Percentiles rank a stretch among this genome's conserved stretches.
Evolutionary conservation across 2,888 invertebrate species (phyloP).

Genomic region (Acheta domesticus): DNA sequence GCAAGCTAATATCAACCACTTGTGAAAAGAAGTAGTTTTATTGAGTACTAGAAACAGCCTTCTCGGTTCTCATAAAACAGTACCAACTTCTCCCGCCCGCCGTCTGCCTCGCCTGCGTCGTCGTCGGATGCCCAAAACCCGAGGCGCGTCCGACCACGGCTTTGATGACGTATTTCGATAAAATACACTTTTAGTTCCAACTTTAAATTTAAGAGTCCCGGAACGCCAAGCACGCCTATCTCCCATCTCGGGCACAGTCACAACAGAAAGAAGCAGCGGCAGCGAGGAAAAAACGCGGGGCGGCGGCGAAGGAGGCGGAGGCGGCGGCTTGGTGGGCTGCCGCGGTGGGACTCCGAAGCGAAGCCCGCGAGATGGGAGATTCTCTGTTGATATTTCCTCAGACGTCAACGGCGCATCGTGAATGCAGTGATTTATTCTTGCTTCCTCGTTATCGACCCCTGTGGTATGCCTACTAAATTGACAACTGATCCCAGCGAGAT

Average conservation of each 20-base stretch:
- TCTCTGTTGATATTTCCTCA: conserved; percentile 1
- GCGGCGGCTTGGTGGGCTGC: no score
- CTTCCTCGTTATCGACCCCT: conserved; percentile 3
- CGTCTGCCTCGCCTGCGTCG: no score
- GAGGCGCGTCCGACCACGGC: background rate
- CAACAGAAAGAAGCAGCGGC: background rate
- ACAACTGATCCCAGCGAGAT: background rate
- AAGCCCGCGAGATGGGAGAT: background rate
- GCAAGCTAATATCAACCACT: no score
- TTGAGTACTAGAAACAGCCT: no score
- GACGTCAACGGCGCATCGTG: conserved; percentile 5
- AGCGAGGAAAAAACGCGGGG: background rate
- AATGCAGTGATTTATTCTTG: background rate
- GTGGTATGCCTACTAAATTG: background rate
- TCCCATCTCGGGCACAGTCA: background rate
- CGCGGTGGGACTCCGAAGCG: background rate
- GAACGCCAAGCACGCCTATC: conserved; percentile 1
- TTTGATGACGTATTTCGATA: conserved; percentile 5
- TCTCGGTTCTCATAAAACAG: no score
- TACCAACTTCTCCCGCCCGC: no score
- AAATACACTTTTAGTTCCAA: conserved; percentile 18
- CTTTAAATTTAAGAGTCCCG: conserved; percentile 2
- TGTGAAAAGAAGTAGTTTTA: no score
- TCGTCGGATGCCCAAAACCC: background rate
- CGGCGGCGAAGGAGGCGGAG: background rate